These are phyloP conservation scores for Antigone vipio DNA, from an alignment of 2,113 vertebrate species.

Conservation along the genomic window DNA sequence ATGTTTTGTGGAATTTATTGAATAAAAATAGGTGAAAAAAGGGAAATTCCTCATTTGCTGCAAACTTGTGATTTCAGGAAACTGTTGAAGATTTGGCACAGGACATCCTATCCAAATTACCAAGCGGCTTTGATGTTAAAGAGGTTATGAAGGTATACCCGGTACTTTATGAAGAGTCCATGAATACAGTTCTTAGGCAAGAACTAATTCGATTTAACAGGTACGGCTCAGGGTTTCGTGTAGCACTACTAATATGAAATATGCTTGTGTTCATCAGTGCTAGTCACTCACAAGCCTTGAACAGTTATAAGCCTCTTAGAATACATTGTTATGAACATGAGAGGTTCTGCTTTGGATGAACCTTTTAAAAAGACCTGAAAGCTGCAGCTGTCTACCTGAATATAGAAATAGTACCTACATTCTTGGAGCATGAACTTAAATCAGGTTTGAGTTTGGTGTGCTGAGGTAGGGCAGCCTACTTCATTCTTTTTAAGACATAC, in stretches of 20 bases:
- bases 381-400: not conserved
- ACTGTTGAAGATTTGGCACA: slow-evolving; percentile 85
- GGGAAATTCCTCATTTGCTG: not conserved
- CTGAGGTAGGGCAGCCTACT: not conserved
- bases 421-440: not conserved
- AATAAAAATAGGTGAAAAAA: not conserved
- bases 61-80: slow-evolving; percentile 75
- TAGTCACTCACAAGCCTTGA: not conserved
- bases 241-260: not conserved
- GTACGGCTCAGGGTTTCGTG: slow-evolving; percentile 51
- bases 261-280: not conserved
- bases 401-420: not conserved
- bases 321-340: not conserved
- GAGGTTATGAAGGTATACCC: slow-evolving; percentile 82
- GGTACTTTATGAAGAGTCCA: slow-evolving; percentile 89
- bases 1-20: not conserved
- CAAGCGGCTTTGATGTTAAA: slow-evolving; percentile 81
- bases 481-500: not conserved
- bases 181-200: slow-evolving; percentile 93
- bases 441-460: not conserved
- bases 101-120: slow-evolving; percentile 88
- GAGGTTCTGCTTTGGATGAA: not conserved
- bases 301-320: not conserved
- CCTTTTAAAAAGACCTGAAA: not conserved
- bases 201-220: slow-evolving; percentile 93